These are phyloP conservation scores for Ostrea denselamellosa DNA, from an alignment of 1,140 invertebrate genomes.

Conservation along the genomic window DNA sequence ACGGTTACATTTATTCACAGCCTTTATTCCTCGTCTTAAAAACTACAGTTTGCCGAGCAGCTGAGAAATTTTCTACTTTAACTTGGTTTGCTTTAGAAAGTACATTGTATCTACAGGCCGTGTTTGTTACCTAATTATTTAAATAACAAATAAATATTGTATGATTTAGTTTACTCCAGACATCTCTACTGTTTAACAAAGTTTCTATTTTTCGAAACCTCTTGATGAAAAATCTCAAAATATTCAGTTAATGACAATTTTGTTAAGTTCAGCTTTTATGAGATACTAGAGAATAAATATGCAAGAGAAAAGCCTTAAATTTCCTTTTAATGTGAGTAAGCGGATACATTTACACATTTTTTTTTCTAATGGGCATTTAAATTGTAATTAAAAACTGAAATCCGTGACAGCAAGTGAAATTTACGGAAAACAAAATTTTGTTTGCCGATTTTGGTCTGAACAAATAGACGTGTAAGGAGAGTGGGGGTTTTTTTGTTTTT, in stretches of 20 bases:
- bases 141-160: too few relatives aligned
- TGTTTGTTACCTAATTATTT: too few relatives aligned
- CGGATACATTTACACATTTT: neutral
- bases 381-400: neutral
- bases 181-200: too few relatives aligned
- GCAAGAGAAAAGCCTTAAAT: neutral
- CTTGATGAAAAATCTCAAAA: neutral
- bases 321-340: neutral
- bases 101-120: too few relatives aligned
- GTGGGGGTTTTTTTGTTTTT: too few relatives aligned
- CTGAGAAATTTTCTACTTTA: too few relatives aligned
- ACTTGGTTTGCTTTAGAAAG: too few relatives aligned
- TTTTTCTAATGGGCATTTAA: constrained; percentile 1
- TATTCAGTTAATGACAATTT: neutral
- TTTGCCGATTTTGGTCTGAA: neutral
- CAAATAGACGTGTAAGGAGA: neutral
- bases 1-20: too few relatives aligned
- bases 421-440: neutral
- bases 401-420: neutral
- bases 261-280: neutral
- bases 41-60: too few relatives aligned
- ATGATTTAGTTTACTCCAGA: too few relatives aligned
- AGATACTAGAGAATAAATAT: neutral
- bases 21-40: too few relatives aligned
- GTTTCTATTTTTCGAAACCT: neutral